Evolutionary conservation across 1,140 invertebrate species (phyloP), one percentile per base, ranked within the genome.

Genomic region (Medauroidea extradentata): DNA sequence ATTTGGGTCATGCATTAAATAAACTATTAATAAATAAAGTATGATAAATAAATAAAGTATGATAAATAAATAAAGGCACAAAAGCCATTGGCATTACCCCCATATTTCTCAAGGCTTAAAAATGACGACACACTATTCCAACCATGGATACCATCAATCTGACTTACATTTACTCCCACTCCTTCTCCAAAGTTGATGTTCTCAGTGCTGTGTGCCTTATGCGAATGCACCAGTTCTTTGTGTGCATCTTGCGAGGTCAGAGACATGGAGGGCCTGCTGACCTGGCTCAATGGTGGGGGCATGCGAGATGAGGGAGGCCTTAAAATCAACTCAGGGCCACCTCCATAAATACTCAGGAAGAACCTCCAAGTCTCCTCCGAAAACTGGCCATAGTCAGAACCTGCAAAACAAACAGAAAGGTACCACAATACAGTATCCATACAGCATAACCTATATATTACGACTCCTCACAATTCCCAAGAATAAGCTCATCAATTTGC

Each of bases 321-420:
- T 8, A 83, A 65, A 57, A 81, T 68, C 42, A 94, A 76, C 69
- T 93, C 90, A 0, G 93, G 93, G 1, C 93, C 93, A 14, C 93
- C 93, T 23, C 90, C 88, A 69, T 96, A 95, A 14, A 90, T 90
- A 46, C 79, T 80, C 49, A 86, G 79, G 68, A 95, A 89, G 73
- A 93, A 94, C 58, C 85, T 80, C 92, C 92, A 96, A 42, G 91
- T 78, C 48, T 90, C 86, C 68, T 90, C 85, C 54, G 88, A 88
- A 38, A 96, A 79, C 66, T 93, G 89, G 7, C 88, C 89, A 74
- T 91, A 88, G 69, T 93, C 90, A 0, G 90, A 91, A 29, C 86
- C 85, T 65, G n/a, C n/a, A n/a, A n/a, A n/a, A n/a, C n/a, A n/a
- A n/a, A n/a, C n/a, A n/a, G n/a, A n/a, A n/a, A n/a, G n/a, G n/a